These are phyloP conservation scores for Rhingia rostrata DNA, from an alignment of 2,888 invertebrate genomes.

Conservation along the genomic window DNA sequence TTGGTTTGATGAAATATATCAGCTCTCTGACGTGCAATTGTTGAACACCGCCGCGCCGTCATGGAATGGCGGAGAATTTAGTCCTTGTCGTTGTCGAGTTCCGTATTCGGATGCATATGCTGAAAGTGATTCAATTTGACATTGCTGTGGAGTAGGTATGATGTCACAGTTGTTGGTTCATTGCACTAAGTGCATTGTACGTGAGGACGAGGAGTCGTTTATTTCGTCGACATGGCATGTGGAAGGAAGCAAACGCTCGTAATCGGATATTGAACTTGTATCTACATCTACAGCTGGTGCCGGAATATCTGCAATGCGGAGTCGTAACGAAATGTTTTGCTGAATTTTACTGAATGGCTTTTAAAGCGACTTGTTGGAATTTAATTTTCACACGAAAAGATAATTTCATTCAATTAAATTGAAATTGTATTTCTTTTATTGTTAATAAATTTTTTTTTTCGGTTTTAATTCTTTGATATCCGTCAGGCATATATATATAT, in stretches of 20 bases:
- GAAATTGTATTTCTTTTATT: no score
- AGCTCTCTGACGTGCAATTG: constrained; percentile 6
- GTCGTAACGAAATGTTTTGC: neutral
- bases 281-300: constrained; percentile 1
- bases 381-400: no score
- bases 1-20: constrained; percentile 20
- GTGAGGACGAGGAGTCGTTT: constrained; percentile 5
- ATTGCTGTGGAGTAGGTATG: constrained; percentile 20
- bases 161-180: constrained; percentile 38
- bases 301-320: constrained; percentile 29
- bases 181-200: constrained; percentile 45
- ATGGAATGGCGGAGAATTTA: constrained; percentile 33
- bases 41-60: no score
- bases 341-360: neutral
- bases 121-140: constrained; percentile 53
- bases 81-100: constrained; percentile 42
- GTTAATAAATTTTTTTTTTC: no score
- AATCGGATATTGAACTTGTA: constrained; percentile 63
- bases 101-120: constrained; percentile 29
- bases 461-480: no score
- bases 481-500: no score
- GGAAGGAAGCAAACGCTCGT: constrained; percentile 9
- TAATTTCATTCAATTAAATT: no score
- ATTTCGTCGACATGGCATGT: neutral
- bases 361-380: neutral